These are phyloP conservation scores for Oxyteleia sp. DNA, from an alignment of 2,888 invertebrate species.

Conservation along the genomic window DNA sequence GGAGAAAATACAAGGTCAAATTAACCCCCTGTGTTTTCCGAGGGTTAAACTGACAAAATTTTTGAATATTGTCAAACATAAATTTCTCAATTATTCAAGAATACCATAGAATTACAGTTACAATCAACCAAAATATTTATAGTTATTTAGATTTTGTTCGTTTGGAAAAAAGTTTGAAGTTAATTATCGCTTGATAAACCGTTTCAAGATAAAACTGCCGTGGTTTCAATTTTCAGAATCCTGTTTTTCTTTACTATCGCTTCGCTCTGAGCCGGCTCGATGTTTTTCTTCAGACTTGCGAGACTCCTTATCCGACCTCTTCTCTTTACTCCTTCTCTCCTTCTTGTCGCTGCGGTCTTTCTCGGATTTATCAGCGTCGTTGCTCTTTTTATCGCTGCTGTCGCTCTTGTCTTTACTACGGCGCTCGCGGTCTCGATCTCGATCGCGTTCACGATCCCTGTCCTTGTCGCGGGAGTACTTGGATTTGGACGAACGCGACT, in stretches of 20 bases:
- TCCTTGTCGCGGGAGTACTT: slow-evolving; percentile 84
- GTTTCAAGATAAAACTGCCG: too few relatives aligned
- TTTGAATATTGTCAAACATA: too few relatives aligned
- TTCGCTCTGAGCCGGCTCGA: slow-evolving; percentile 73
- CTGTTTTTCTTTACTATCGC: slow-evolving; percentile 74
- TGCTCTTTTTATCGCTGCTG: slow-evolving; percentile 84
- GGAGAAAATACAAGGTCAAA: too few relatives aligned
- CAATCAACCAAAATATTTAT: too few relatives aligned
- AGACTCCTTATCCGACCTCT: slow-evolving; percentile 81
- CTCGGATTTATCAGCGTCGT: slow-evolving; percentile 83
- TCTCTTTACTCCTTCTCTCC: slow-evolving; percentile 80
- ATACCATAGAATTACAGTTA: too few relatives aligned
- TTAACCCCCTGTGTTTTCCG: too few relatives aligned
- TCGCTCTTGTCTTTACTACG: slow-evolving; percentile 82
- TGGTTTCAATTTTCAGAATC: slow-evolving; percentile 69
- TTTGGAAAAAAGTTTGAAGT: too few relatives aligned
- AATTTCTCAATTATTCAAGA: too few relatives aligned
- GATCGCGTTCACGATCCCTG: too few relatives aligned
- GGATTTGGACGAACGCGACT: slow-evolving; percentile 86
- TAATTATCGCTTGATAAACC: too few relatives aligned
- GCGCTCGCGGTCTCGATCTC: slow-evolving; percentile 75
- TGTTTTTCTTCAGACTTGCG: slow-evolving; percentile 76
- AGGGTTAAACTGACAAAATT: too few relatives aligned
- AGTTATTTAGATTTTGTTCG: too few relatives aligned
- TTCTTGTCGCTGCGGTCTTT: slow-evolving; percentile 82